Base-by-base conservation (phyloP, 1,140 invertebrate genomes). In the Meloidogyne hapla region DNA sequence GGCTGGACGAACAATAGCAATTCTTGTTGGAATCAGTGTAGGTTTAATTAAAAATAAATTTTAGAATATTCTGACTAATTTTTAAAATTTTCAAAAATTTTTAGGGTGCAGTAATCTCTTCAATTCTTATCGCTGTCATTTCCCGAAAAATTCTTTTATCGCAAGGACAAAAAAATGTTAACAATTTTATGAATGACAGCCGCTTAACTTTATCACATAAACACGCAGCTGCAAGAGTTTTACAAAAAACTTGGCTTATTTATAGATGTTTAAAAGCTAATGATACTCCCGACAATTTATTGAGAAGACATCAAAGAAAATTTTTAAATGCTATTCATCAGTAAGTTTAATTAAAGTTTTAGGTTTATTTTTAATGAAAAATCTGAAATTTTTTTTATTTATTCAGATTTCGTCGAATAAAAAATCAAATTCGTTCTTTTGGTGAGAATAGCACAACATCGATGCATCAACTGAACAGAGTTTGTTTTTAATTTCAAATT, bases 11-110 rank as follows among this genome's bases (percentile, higher is more conserved):
- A 93, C 93, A 87, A 96, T 98, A 87, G 95, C 95, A 85, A 95
- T 99, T 86, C 94, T 93, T 88, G 96, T 95, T 80, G 96, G 96
- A 88, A 94, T 98, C 88, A 98, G 98, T 94, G 96, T 78, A 6
- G 62, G 98, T 92, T 94, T 92, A 0, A n/a, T 56, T 56, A 2
- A 2, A 56, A 33, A 33, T 33, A 5, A 33, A 33, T 33, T 33
- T 0, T 33, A 8, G 33, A 33, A 33, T 33, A 8, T 33, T 8
- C 33, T 33, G 8, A 33, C 8, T 33, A 33, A 33, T 33, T 33
- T 33, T 33, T 33, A 33, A 33, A 33, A 33, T 3, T 33, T 33
- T 33, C 0, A 6, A 6, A 6, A 5, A n/a, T 18, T 76, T 84
- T 45, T n/a, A 85, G 84, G 83, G 84, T 38, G 84, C 84, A 12